Percentiles rank a stretch among this genome's conserved stretches.
These are phyloP conservation scores for Rallus limicola DNA, from an alignment of 2,113 vertebrate species.

Conservation along the genomic window DNA sequence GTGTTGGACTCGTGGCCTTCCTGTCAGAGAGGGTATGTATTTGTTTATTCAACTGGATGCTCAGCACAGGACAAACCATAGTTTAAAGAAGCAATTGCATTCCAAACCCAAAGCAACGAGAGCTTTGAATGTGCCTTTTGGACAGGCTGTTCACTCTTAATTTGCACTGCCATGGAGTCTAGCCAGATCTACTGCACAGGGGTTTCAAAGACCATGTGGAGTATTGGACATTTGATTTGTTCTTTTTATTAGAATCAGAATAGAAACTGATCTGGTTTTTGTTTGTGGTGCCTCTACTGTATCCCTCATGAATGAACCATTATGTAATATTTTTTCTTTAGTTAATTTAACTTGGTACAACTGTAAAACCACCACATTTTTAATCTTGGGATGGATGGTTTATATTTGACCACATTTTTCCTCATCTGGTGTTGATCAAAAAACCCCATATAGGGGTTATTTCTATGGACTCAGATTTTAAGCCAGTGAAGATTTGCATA, in stretches of 20 bases:
- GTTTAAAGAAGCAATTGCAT: accelerated
- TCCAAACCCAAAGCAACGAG: background rate
- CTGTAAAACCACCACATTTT: background rate
- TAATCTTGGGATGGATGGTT: background rate
- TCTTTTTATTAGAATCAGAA: background rate
- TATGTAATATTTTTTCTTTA: background rate
- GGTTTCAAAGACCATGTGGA: background rate
- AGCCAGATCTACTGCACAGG: background rate
- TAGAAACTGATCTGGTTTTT: background rate
- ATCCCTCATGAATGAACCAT: background rate
- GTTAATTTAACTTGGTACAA: background rate
- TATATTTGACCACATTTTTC: background rate
- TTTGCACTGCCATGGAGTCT: background rate
- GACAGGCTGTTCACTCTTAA: background rate
- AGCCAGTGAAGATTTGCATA: background rate
- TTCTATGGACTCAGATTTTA: background rate
- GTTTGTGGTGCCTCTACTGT: background rate
- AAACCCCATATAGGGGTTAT: background rate
- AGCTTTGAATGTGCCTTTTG: background rate
- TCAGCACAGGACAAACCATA: background rate
- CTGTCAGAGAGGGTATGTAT: background rate
- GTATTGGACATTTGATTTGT: background rate
- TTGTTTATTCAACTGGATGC: background rate
- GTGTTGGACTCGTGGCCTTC: accelerated
- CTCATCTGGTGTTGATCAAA: background rate